Evolutionary conservation across 2,888 invertebrate species (phyloP).

Genomic region (Heliothis peltigera): DNA sequence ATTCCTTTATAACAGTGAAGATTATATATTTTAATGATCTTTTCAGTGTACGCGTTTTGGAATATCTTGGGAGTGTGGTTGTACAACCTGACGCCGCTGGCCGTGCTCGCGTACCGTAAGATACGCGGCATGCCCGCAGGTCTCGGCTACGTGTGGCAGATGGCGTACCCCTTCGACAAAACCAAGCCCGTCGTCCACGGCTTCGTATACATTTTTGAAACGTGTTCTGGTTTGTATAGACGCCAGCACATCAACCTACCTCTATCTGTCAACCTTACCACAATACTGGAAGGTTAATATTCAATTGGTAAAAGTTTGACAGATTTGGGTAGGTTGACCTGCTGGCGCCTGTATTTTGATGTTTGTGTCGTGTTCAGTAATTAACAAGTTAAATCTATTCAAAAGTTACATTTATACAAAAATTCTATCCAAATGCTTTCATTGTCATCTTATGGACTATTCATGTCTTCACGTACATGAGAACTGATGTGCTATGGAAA

Average conservation of each 20-base stretch:
- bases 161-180: slow-evolving; percentile 82
- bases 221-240: slow-evolving; percentile 74
- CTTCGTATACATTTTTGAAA: slow-evolving; percentile 76
- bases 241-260: too few relatives aligned
- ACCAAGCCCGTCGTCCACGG: slow-evolving; percentile 74
- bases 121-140: slow-evolving; percentile 68
- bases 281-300: too few relatives aligned
- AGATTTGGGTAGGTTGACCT: too few relatives aligned
- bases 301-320: too few relatives aligned
- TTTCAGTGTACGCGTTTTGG: slow-evolving; percentile 79
- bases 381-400: background rate
- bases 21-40: slow-evolving; percentile 31
- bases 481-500: background rate
- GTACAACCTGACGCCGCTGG: slow-evolving; percentile 78
- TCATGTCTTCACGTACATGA: background rate
- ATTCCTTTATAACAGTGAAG: slow-evolving; percentile 15
- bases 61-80: slow-evolving; percentile 77
- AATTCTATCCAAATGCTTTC: background rate
- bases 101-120: slow-evolving; percentile 69
- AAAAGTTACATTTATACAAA: background rate
- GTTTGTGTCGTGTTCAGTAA: background rate
- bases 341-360: too few relatives aligned
- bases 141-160: slow-evolving; percentile 78
- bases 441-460: background rate
- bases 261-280: too few relatives aligned